phyloP scores from a whole-genome alignment of 2,113 vertebrate species.

The Salminus brasiliensis region DNA sequence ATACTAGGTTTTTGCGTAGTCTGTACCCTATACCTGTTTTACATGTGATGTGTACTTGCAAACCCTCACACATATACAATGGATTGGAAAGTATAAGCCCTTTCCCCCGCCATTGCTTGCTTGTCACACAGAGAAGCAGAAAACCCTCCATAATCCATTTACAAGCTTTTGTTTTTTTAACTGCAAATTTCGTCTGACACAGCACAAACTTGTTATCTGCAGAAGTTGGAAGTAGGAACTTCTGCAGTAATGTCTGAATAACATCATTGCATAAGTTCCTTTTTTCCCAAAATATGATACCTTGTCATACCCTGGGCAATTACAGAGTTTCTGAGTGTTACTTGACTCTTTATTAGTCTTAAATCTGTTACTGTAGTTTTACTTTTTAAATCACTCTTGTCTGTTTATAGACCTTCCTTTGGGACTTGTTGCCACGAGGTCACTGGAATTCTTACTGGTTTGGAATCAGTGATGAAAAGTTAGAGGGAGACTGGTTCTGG shows the following conservation, averaged over 20 bases:
- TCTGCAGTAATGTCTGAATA: not conserved
- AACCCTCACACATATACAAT: too few species aligned
- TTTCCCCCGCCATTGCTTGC: too few species aligned
- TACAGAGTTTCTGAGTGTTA: not conserved
- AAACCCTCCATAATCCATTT: too few species aligned
- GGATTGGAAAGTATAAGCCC: too few species aligned
- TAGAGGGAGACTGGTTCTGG: slow-evolving; percentile 72
- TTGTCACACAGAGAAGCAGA: too few species aligned
- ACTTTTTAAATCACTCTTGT: not conserved
- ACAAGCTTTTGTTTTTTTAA: too few species aligned
- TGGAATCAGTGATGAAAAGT: slow-evolving; percentile 67
- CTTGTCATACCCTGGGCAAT: not conserved
- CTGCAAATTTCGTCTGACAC: too few species aligned
- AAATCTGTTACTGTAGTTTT: not conserved
- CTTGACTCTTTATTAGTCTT: not conserved
- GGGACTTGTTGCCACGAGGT: slow-evolving; percentile 68
- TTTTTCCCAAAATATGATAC: not conserved
- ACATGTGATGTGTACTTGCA: too few species aligned
- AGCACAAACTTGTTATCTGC: too few species aligned
- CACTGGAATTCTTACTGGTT: slow-evolving; percentile 76
- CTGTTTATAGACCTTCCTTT: slow-evolving; percentile 67
- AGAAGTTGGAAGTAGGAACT: not conserved
- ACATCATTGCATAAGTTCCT: not conserved
- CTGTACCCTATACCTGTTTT: too few species aligned
- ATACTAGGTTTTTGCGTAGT: too few species aligned